These are phyloP conservation scores for Holacanthella duospinosa DNA, from an alignment of 2,888 invertebrate species.

Conservation along the genomic window DNA sequence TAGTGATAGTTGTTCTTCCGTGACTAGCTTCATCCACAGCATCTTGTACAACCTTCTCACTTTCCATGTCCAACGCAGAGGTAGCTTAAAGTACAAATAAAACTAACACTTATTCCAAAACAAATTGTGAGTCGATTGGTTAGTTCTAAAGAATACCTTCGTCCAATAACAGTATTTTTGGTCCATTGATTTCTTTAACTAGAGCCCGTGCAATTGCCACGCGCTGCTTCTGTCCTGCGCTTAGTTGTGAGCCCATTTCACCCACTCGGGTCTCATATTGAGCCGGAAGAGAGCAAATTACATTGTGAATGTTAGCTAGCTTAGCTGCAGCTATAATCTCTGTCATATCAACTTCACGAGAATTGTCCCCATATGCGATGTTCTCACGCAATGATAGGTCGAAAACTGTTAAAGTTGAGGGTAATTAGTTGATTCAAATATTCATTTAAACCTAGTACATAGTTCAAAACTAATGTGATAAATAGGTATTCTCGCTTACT, in stretches of 20 bases:
- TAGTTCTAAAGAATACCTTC: too few species aligned
- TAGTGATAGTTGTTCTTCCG: too few species aligned
- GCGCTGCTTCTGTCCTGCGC: constrained; percentile 45
- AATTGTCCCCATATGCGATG: constrained; percentile 82
- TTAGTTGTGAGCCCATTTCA: too few species aligned
- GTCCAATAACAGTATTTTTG: constrained; percentile 45
- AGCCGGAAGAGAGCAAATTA: constrained; percentile 46
- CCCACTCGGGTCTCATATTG: too few species aligned
- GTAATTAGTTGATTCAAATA: too few species aligned
- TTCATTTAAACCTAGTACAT: too few species aligned
- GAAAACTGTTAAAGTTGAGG: too few species aligned
- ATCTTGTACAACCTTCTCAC: constrained; percentile 67
- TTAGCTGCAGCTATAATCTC: constrained; percentile 47
- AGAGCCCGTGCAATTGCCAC: constrained; percentile 41
- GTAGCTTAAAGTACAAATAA: neutral
- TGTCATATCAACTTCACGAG: constrained; percentile 48
- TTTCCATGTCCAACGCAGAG: constrained; percentile 24
- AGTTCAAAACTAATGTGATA: too few species aligned
- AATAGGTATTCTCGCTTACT: too few species aligned
- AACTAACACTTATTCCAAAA: too few species aligned
- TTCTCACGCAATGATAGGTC: constrained; percentile 79
- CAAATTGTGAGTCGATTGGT: too few species aligned
- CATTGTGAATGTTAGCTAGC: constrained; percentile 49
- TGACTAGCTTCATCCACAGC: constrained; percentile 69
- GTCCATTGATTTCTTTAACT: constrained; percentile 41